Evolutionary conservation across 2,797 vertebrate species (phyloP), one percentile per base, ranked within the genome.

Genomic region (Enteromius argenteus): DNA sequence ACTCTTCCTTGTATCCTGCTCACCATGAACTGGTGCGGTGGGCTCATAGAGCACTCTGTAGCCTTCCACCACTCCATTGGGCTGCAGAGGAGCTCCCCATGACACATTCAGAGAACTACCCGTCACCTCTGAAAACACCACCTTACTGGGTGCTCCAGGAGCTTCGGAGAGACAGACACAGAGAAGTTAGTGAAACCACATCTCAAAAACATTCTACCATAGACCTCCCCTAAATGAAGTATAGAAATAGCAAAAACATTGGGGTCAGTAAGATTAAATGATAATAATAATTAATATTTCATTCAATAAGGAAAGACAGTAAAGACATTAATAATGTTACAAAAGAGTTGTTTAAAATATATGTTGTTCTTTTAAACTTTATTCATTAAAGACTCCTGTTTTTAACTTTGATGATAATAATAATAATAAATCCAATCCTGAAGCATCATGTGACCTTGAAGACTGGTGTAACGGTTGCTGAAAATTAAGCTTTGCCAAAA

Each of bases 21-120:
- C 71, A 99, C 98, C 98, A 89, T 98, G 96, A 23, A 98, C 92
- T 0, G 98, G 96, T 30, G 95, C 95, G 19, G 96, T 93, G 82
- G 98, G 97, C 91, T 97, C 96, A 51, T 99, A 99, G 79, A 97
- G 92, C 67, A 98, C 96, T 80, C 97, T 94, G 93, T 99, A 99
- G 85, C 98, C 98, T 90, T 98, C 97, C 78, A 99, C 93, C 86
- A 98, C 85, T 73, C 98, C 98, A 21, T 99, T 99, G 81, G 97
- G 96, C 23, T 94, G 94, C 5, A 91, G 78, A 0, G 98, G 98
- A 81, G 94, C 93, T 0, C 97, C 98, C 98, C 98, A 99, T 14
- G 97, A 97, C 80, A 97, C 95, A 0, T 99, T 99, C 88, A 98
- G 95, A 0, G 97, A 97, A 5, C 94, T 96, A 79, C 95, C 97